These are phyloP conservation scores for Euphydryas editha DNA, from an alignment of 2,888 invertebrate species.

Conservation along the genomic window DNA sequence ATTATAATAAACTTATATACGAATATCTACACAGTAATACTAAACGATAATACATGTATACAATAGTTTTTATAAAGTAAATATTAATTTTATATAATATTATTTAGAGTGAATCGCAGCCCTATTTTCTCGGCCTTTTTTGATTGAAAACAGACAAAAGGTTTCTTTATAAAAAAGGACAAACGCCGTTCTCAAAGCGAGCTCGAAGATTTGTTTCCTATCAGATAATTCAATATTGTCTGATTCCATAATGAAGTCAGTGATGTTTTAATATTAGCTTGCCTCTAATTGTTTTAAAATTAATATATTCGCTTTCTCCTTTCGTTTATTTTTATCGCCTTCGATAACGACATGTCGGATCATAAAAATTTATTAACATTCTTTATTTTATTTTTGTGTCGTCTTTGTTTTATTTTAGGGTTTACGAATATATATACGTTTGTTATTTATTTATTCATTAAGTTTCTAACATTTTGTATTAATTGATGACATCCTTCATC, in stretches of 20 bases:
- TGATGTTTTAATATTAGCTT: slow-evolving; percentile 50
- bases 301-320: background rate
- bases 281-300: slow-evolving; percentile 27
- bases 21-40: too few species aligned
- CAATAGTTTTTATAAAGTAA: too few species aligned
- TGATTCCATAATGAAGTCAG: slow-evolving; percentile 64
- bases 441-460: background rate
- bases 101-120: slow-evolving; percentile 11
- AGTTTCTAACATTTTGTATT: too few species aligned
- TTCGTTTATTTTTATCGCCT: slow-evolving; percentile 16
- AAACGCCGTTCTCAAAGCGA: slow-evolving; percentile 67
- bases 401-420: background rate
- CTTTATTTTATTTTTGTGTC: background rate
- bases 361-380: background rate
- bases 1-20: too few species aligned
- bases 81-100: background rate
- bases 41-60: too few species aligned
- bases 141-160: slow-evolving; percentile 74
- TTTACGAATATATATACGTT: background rate
- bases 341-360: background rate
- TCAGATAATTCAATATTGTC: slow-evolving; percentile 65
- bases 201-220: slow-evolving; percentile 61
- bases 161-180: slow-evolving; percentile 64
- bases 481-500: too few species aligned
- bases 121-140: slow-evolving; percentile 44